Evolutionary conservation across 2,797 vertebrate genomes (phyloP).

Genomic region (Remorina albescens): DNA sequence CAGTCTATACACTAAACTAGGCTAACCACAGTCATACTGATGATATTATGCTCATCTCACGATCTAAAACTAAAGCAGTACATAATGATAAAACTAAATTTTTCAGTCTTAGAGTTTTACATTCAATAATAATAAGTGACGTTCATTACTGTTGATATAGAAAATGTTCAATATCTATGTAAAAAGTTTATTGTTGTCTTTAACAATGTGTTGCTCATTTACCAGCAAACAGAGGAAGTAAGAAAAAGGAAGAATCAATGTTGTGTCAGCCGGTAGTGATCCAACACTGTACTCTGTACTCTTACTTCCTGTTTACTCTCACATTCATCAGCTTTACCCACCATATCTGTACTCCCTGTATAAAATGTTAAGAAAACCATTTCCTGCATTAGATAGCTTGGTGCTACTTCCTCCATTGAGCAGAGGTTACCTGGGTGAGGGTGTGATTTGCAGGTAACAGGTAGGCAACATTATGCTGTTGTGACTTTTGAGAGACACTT

Average conservation of each 20-base stretch:
- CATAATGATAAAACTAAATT: neutral
- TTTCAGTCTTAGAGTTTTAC: too few species aligned
- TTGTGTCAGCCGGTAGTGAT: neutral
- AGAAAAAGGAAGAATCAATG: slow-evolving; percentile 5
- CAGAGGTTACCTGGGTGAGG: neutral
- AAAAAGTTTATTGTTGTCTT: too few species aligned
- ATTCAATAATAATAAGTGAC: too few species aligned
- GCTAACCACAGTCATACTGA: too few species aligned
- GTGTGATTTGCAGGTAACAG: slow-evolving; percentile 9
- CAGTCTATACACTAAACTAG: too few species aligned
- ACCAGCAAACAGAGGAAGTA: neutral
- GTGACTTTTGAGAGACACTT: neutral
- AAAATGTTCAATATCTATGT: too few species aligned
- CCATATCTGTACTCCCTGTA: neutral
- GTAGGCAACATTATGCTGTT: neutral
- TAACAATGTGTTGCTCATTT: neutral
- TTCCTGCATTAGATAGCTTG: neutral
- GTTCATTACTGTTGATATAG: too few species aligned
- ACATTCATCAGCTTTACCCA: neutral
- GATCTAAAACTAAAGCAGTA: too few species aligned
- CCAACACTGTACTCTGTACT: neutral
- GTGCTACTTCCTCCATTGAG: neutral
- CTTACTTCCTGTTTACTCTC: slow-evolving; percentile 50
- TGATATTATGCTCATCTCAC: neutral
- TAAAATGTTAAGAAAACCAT: neutral